Conservation (phyloP, 2,888 invertebrate species). For the Leucoma salicis region DNA sequence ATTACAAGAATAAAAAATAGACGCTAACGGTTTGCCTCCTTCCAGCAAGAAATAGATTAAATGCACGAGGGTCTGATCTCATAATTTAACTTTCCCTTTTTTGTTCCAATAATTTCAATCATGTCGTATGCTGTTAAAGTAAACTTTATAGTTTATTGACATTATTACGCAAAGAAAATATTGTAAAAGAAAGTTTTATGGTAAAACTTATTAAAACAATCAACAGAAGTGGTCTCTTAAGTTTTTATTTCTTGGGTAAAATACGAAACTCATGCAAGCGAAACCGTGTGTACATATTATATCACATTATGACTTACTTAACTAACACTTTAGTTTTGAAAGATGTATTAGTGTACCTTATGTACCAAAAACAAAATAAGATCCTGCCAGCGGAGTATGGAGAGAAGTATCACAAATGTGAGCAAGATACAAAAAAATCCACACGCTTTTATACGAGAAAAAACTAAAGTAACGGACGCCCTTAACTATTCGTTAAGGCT, state of each 20-base stretch:
- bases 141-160: not conserved
- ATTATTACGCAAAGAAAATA: not conserved
- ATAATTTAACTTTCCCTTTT: slow-evolving; percentile 3
- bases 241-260: not conserved
- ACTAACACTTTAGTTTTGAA: too few species aligned
- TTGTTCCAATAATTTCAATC: slow-evolving; percentile 6
- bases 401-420: too few species aligned
- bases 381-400: not conserved
- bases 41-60: slow-evolving; percentile 4
- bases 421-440: slow-evolving; percentile 1
- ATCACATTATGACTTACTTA: not conserved
- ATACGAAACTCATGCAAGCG: not conserved
- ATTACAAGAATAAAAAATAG: not conserved
- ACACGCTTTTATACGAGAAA: not conserved
- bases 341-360: too few species aligned
- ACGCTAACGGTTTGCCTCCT: not conserved
- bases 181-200: not conserved
- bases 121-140: slow-evolving; percentile 1
- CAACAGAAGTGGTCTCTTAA: not conserved
- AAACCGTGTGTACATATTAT: not conserved
- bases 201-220: not conserved
- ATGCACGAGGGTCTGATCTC: slow-evolving; percentile 1
- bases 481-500: too few species aligned
- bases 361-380: not conserved
- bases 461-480: too few species aligned